These are phyloP conservation scores for Synchiropus splendidus DNA, from an alignment of 2,113 vertebrate genomes.

Conservation along the genomic window DNA sequence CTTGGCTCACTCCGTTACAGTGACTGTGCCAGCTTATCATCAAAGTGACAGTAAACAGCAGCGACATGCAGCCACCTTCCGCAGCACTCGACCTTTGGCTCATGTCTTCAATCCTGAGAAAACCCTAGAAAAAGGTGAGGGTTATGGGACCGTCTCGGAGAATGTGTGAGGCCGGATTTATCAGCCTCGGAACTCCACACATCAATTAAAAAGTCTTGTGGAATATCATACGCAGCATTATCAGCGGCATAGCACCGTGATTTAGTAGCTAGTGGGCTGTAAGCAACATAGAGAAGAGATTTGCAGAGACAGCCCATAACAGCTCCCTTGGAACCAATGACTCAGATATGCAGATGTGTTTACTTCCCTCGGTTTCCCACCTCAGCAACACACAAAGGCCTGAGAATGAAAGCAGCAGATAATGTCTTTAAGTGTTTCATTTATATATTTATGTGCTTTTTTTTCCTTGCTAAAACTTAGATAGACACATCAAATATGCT, in stretches of 20 bases:
- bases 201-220: conserved; percentile 23
- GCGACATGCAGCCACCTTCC: conserved; percentile 27
- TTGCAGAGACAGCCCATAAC: conserved; percentile 57
- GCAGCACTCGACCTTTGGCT: conserved; percentile 9
- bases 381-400: conserved; percentile 51
- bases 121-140: conserved; percentile 4
- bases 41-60: conserved; percentile 44
- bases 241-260: conserved; percentile 20
- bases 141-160: conserved; percentile 8
- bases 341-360: conserved; percentile 70
- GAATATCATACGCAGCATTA: conserved; percentile 37
- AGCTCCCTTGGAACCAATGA: conserved; percentile 65
- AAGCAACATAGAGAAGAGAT: conserved; percentile 47
- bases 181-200: conserved; percentile 19
- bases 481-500: conserved; percentile 64
- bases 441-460: conserved; percentile 60
- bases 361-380: conserved; percentile 57
- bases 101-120: conserved; percentile 16
- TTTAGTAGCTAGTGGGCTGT: conserved; percentile 44
- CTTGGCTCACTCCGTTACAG: conserved; percentile 48
- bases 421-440: conserved; percentile 65
- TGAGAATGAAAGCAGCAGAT: conserved; percentile 51
- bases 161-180: conserved; percentile 26
- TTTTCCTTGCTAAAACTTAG: conserved; percentile 59
- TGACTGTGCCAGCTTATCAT: conserved; percentile 51